These are phyloP conservation scores for Sebastiscus tertius DNA, from an alignment of 2,797 vertebrate genomes.

Conservation along the genomic window DNA sequence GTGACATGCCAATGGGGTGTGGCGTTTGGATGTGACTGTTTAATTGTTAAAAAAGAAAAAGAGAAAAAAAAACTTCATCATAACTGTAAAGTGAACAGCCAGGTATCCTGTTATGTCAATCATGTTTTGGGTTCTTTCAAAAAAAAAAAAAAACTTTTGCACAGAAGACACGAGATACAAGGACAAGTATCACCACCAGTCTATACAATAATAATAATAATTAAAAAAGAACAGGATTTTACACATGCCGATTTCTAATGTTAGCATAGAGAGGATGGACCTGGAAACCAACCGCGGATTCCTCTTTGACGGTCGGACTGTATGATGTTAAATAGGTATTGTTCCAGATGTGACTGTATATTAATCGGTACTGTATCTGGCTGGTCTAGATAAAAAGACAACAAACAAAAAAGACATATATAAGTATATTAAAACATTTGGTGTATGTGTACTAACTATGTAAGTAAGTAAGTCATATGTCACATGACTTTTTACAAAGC, in stretches of 20 bases:
- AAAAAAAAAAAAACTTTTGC: slow-evolving; percentile 81
- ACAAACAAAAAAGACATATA: slow-evolving; percentile 84
- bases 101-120: slow-evolving; percentile 80
- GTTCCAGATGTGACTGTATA: slow-evolving; percentile 89
- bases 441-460: slow-evolving; percentile 90
- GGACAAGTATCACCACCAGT: slow-evolving; percentile 84
- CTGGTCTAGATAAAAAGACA: slow-evolving; percentile 94
- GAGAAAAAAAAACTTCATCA: slow-evolving; percentile 51
- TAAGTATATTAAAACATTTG: slow-evolving; percentile 88
- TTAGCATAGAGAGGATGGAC: slow-evolving; percentile 68
- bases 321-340: slow-evolving; percentile 86
- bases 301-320: slow-evolving; percentile 72
- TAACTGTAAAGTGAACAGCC: slow-evolving; percentile 80
- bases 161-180: slow-evolving; percentile 89
- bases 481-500: slow-evolving; percentile 86
- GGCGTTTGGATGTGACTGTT: slow-evolving; percentile 81
- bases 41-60: slow-evolving; percentile 65
- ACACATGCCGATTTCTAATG: slow-evolving; percentile 75
- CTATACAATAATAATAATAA: slow-evolving; percentile 74
- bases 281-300: slow-evolving; percentile 60
- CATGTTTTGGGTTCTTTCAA: slow-evolving; percentile 75
- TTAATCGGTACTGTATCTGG: slow-evolving; percentile 94
- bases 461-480: slow-evolving; percentile 87
- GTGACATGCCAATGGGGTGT: slow-evolving; percentile 77
- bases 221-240: slow-evolving; percentile 69